Conservation (phyloP, 2,113 vertebrate species). For the Speoplatyrhinus poulsoni region DNA sequence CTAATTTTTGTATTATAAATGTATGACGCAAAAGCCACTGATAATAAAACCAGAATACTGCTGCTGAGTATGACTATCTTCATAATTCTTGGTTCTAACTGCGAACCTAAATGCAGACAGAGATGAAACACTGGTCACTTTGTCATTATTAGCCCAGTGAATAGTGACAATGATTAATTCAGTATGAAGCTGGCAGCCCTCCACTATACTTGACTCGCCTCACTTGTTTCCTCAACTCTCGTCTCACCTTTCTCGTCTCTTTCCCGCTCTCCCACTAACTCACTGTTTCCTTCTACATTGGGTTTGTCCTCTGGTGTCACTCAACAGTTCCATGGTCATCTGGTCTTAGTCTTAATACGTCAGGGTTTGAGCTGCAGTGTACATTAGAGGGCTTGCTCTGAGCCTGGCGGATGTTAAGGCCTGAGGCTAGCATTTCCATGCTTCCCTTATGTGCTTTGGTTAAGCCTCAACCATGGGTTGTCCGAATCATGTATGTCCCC, state of each 20-base stretch:
- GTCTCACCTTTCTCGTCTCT: slow-evolving; percentile 19
- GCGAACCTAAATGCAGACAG: slow-evolving; percentile 41
- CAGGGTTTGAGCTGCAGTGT: slow-evolving; percentile 49
- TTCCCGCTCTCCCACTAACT: neutral
- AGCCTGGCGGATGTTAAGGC: slow-evolving; percentile 31
- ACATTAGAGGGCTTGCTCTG: slow-evolving; percentile 51
- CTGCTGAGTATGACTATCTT: no score
- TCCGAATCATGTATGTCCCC: neutral
- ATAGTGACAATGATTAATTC: slow-evolving; percentile 64
- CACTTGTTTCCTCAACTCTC: slow-evolving; percentile 45
- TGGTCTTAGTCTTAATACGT: slow-evolving; percentile 65
- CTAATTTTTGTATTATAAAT: no score
- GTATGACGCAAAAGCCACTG: no score
- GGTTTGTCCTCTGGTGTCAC: slow-evolving; percentile 26
- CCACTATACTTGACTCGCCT: slow-evolving; percentile 35
- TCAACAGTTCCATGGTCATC: slow-evolving; percentile 57
- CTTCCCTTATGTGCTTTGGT: slow-evolving; percentile 11
- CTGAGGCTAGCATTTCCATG: slow-evolving; percentile 14
- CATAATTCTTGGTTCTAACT: neutral
- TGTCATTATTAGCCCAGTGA: slow-evolving; percentile 69
- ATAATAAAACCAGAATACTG: no score
- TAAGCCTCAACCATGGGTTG: slow-evolving; percentile 10
- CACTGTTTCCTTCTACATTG: slow-evolving; percentile 15
- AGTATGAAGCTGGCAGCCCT: slow-evolving; percentile 50
- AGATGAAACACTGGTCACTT: slow-evolving; percentile 58